phyloP scores from a whole-genome alignment of 2,113 vertebrate species.

The Callospermophilus lateralis region DNA sequence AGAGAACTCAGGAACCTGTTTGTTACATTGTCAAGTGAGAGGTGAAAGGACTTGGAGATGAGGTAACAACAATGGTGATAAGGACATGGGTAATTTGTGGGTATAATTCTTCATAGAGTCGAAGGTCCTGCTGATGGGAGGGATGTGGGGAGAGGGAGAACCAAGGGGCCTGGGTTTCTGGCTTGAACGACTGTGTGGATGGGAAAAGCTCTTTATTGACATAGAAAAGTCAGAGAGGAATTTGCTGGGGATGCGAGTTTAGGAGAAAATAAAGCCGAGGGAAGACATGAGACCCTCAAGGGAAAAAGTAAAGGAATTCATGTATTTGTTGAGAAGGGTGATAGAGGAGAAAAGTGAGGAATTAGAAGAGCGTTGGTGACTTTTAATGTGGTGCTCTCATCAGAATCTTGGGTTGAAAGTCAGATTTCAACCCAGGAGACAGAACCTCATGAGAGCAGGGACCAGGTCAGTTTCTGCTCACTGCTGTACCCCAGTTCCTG shows the following conservation, averaged over 20 bases:
- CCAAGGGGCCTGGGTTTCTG: not conserved
- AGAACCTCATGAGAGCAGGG: no score
- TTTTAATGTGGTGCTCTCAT: not conserved
- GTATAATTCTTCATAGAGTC: no score
- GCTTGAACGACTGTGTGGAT: no score
- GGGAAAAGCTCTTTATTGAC: not conserved
- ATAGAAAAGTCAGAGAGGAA: not conserved
- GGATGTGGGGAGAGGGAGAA: not conserved
- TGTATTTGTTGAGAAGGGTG: not conserved
- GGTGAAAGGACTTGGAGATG: not conserved
- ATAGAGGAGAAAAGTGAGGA: not conserved
- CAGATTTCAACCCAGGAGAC: not conserved
- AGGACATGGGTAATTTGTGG: no score
- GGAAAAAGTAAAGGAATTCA: not conserved
- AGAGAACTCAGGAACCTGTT: not conserved
- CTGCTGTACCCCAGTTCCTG: not conserved
- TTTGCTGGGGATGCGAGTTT: not conserved
- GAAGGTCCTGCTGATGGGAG: not conserved
- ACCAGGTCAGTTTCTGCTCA: not conserved
- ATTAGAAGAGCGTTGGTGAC: not conserved
- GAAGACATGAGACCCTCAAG: not conserved
- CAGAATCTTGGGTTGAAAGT: not conserved
- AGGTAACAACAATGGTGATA: no score
- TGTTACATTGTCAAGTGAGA: not conserved
- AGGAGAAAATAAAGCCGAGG: not conserved